Evolutionary conservation across 1,140 invertebrate genomes (phyloP).

Genomic region (Nasonia vitripennis): DNA sequence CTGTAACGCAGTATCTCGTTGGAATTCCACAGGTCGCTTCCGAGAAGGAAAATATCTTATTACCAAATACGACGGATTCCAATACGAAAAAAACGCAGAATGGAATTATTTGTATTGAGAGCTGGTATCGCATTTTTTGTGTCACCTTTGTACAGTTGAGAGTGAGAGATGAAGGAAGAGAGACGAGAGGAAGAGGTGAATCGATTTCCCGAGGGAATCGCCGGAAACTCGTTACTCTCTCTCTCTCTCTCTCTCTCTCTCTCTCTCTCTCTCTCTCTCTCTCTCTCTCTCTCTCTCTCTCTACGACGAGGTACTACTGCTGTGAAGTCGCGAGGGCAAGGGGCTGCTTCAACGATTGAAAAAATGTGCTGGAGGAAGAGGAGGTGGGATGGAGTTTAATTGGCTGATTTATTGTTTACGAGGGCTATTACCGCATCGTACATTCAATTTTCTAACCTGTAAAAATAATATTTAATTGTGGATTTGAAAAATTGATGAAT

Average conservation of each 20-base stretch:
- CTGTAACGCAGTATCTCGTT: no score
- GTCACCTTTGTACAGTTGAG: background rate
- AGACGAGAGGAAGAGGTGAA: background rate
- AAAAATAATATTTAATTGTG: no score
- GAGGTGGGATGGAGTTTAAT: background rate
- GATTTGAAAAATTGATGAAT: no score
- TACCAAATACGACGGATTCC: background rate
- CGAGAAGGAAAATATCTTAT: background rate
- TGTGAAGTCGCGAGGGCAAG: background rate
- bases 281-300: background rate
- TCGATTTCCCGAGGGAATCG: slow-evolving; percentile 38
- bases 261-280: no score
- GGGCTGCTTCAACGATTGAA: background rate
- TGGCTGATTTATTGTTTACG: background rate
- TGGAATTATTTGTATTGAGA: background rate
- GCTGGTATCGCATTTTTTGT: background rate
- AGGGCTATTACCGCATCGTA: no score
- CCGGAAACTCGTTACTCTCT: slow-evolving; percentile 40
- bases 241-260: background rate
- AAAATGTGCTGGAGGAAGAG: background rate
- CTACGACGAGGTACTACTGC: background rate
- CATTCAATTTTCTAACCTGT: no score
- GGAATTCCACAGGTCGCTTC: no score
- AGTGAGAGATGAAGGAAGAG: background rate
- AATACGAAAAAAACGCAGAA: background rate